Conservation (phyloP, 2,113 vertebrate species). For the Prochilodus magdalenae region DNA sequence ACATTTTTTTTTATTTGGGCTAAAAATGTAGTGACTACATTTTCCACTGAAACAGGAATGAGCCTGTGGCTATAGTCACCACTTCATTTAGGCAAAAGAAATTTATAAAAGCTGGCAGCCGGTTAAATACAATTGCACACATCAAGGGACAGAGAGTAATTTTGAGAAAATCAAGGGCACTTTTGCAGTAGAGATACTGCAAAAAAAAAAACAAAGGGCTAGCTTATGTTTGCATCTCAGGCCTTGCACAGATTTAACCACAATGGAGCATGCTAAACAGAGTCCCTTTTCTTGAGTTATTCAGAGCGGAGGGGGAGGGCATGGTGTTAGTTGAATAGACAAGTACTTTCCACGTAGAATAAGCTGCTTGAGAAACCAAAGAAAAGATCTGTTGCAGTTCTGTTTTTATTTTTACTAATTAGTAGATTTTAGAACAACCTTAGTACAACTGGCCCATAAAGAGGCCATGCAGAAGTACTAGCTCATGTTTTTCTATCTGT, state of each 20-base stretch:
- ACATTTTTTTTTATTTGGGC: not conserved
- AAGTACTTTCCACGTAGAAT: not conserved
- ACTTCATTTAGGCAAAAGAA: conserved; percentile 60
- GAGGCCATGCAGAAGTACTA: not conserved
- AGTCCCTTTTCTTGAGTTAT: conserved; percentile 13
- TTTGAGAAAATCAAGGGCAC: conserved; percentile 52
- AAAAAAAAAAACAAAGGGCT: conserved; percentile 39
- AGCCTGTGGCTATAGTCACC: conserved; percentile 61
- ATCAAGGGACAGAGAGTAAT: conserved; percentile 52
- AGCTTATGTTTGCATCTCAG: conserved; percentile 41
- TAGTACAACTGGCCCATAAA: not conserved
- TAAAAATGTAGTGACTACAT: conserved; percentile 42
- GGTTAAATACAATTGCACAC: conserved; percentile 73
- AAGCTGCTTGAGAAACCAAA: not conserved
- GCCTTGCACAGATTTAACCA: conserved; percentile 17
- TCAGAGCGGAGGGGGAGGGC: not conserved
- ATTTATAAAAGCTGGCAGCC: conserved; percentile 65
- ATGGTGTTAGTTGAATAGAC: not conserved
- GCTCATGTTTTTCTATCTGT: not conserved
- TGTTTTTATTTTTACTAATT: not conserved
- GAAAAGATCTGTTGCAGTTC: not conserved
- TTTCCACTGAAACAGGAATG: conserved; percentile 58
- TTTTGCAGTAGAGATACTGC: conserved; percentile 47
- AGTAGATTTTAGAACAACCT: not conserved
- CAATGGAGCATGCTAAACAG: conserved; percentile 35